Conservation (phyloP, 2,797 vertebrate species). For the Siniperca obscura region DNA sequence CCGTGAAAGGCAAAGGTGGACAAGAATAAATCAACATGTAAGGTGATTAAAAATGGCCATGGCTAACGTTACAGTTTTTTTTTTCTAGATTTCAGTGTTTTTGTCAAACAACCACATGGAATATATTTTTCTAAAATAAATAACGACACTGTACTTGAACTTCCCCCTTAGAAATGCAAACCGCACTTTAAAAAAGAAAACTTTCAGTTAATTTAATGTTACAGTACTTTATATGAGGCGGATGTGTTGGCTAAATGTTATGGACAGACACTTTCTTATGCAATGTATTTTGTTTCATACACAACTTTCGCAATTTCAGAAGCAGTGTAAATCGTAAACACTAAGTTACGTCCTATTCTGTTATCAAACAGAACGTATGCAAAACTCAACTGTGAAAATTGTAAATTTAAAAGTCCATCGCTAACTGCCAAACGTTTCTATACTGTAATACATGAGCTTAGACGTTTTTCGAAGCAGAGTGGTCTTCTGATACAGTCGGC, state of each 20-base stretch:
- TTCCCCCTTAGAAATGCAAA: background rate
- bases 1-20: constrained; percentile 18
- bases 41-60: constrained; percentile 23
- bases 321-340: background rate
- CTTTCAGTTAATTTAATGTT: background rate
- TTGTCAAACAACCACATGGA: constrained; percentile 9
- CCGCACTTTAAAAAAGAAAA: background rate
- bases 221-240: constrained; percentile 15
- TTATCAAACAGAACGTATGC: constrained; percentile 17
- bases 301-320: constrained; percentile 29
- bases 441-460: background rate
- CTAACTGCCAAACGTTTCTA: too few species aligned
- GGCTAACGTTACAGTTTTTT: background rate
- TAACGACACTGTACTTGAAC: background rate
- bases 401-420: constrained; percentile 13
- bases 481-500: constrained; percentile 24
- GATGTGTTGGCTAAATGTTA: constrained; percentile 15
- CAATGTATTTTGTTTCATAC: constrained; percentile 12
- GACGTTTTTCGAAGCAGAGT: background rate
- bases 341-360: constrained; percentile 14
- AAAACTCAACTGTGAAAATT: constrained; percentile 37
- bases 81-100: background rate
- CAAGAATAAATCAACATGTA: constrained; percentile 9
- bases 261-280: background rate
- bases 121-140: constrained; percentile 22